Conservation (phyloP, 2,113 vertebrate genomes). For the Gallinago jamesoni region DNA sequence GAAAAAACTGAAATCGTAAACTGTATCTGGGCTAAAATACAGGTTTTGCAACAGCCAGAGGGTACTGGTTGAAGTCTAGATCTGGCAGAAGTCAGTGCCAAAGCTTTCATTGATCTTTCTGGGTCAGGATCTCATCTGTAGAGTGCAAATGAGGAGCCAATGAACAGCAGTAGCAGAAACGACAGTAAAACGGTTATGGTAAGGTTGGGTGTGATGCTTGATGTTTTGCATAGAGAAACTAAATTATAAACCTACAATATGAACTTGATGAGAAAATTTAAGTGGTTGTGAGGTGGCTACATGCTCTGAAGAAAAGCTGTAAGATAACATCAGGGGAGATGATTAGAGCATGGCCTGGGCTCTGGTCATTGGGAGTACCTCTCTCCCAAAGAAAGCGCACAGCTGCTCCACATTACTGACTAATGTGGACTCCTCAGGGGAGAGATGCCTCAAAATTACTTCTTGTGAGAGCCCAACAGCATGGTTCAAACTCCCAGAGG, state of each 20-base stretch:
- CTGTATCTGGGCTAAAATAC: background rate
- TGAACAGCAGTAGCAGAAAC: background rate
- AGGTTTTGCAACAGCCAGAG: background rate
- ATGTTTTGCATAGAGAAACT: background rate
- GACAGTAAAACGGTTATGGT: background rate
- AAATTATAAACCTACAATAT: background rate
- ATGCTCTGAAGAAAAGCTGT: background rate
- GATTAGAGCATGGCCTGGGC: background rate
- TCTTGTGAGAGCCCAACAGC: constrained; percentile 2
- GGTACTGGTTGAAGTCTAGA: background rate
- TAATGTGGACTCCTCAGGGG: background rate
- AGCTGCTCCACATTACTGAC: constrained; percentile 11
- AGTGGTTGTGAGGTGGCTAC: background rate
- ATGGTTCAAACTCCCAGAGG: background rate
- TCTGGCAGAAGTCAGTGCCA: background rate
- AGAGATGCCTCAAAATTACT: constrained; percentile 20
- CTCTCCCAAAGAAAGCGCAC: background rate
- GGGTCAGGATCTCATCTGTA: background rate
- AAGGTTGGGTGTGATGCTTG: accelerated
- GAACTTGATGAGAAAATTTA: background rate
- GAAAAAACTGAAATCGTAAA: background rate
- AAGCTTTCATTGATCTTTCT: background rate
- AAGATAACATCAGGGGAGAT: background rate
- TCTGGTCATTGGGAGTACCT: background rate
- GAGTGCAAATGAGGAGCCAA: background rate